Evolutionary conservation across 2,888 invertebrate species (phyloP).

Genomic region (Lithophane leautieri): DNA sequence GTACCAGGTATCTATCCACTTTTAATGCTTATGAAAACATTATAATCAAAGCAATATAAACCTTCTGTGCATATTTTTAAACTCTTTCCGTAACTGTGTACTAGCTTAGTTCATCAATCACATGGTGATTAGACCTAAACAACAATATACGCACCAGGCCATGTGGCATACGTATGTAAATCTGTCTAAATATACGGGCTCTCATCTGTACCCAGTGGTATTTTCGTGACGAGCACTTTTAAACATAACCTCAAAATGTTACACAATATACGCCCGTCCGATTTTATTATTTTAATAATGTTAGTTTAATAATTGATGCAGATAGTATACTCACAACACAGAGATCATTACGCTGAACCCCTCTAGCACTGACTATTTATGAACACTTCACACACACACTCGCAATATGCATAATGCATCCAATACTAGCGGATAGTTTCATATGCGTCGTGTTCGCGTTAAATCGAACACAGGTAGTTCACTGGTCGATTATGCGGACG

Average conservation of each 20-base stretch:
- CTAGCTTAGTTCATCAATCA: constrained; percentile 22
- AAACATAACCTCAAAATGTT: constrained; percentile 88
- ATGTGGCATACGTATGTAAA: constrained; percentile 68
- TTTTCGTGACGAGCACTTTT: constrained; percentile 73
- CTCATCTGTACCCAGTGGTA: constrained; percentile 63
- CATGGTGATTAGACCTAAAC: constrained; percentile 42
- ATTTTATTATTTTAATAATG: constrained; percentile 65
- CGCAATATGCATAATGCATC: constrained; percentile 85
- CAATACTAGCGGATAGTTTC: constrained; percentile 79
- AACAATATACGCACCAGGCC: constrained; percentile 65
- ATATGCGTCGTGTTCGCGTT: constrained; percentile 78
- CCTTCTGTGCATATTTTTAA: not conserved
- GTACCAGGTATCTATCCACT: constrained; percentile 28
- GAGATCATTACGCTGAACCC: constrained; percentile 84
- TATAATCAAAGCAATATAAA: constrained; percentile 32
- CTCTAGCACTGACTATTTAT: constrained; percentile 87
- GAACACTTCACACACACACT: constrained; percentile 87
- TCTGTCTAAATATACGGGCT: constrained; percentile 65
- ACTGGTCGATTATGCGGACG: constrained; percentile 79
- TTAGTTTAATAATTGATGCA: constrained; percentile 71
- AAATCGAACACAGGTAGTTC: constrained; percentile 79
- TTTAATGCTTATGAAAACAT: constrained; percentile 25
- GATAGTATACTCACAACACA: constrained; percentile 83
- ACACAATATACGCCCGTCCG: constrained; percentile 66
- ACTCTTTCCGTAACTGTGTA: constrained; percentile 2